A percentile compares a stretch with the other conserved stretches of the same genome.
Evolutionary conservation across 2,113 vertebrate species (phyloP).

Genomic region (Willisornis vidua): DNA sequence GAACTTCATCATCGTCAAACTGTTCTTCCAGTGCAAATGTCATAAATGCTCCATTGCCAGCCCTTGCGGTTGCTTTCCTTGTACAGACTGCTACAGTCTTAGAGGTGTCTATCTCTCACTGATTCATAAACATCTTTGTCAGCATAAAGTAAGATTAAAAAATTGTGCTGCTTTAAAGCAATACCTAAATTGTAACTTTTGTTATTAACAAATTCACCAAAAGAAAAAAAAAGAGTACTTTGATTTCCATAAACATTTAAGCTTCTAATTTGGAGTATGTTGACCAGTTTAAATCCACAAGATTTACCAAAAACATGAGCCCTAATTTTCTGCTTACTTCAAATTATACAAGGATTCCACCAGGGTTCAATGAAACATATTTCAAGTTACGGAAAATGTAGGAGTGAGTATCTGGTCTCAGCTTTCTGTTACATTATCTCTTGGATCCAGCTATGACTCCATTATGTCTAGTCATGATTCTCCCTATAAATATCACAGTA

Average conservation of each 20-base stretch:
- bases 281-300: neutral
- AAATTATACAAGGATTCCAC: neutral
- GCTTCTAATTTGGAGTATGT: neutral
- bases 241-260: neutral
- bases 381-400: neutral
- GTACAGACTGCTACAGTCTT: neutral
- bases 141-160: neutral
- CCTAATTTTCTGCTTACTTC: neutral
- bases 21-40: neutral
- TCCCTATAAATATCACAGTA: constrained; percentile 60
- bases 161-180: neutral
- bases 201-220: neutral
- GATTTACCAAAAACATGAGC: neutral
- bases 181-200: neutral
- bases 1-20: neutral
- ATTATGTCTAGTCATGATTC: constrained; percentile 62
- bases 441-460: constrained; percentile 50
- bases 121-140: neutral
- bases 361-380: neutral
- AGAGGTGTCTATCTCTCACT: neutral
- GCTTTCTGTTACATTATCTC: constrained; percentile 47
- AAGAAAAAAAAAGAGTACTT: neutral
- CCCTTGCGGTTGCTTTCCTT: neutral
- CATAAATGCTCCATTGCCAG: neutral
- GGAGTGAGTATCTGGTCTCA: neutral